A percentile compares a stretch with the other conserved stretches of the same genome.
phyloP scores from a whole-genome alignment of 2,888 invertebrate species.

The Miltochrista miniata region DNA sequence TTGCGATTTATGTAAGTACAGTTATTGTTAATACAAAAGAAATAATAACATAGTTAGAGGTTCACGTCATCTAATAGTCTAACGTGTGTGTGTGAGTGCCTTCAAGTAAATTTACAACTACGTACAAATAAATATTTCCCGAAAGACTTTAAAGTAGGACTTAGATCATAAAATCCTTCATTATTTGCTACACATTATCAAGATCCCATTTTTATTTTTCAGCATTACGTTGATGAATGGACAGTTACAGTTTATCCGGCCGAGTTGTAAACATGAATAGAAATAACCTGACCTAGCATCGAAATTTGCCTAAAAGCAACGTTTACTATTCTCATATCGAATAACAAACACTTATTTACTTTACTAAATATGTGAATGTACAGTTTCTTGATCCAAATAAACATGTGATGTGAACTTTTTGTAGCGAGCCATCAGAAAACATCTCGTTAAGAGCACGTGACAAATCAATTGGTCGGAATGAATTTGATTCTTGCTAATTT shows the following conservation, averaged over 20 bases:
- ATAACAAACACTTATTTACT: slow-evolving; percentile 19
- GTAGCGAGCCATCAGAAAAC: slow-evolving; percentile 18
- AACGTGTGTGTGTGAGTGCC: background rate
- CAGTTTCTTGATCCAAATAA: slow-evolving; percentile 33
- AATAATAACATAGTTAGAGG: too few species aligned
- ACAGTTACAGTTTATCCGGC: slow-evolving; percentile 8
- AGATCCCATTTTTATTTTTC: slow-evolving; percentile 14
- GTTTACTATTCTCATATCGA: slow-evolving; percentile 14
- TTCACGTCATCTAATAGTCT: background rate
- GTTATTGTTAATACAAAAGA: too few species aligned
- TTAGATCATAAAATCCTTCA: slow-evolving; percentile 33
- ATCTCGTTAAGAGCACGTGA: slow-evolving; percentile 32
- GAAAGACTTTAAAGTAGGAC: slow-evolving; percentile 23
- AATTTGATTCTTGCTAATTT: slow-evolving; percentile 25
- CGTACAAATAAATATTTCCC: too few species aligned
- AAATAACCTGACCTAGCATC: slow-evolving; percentile 1
- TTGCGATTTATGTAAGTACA: too few species aligned
- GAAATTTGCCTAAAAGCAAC: slow-evolving; percentile 14
- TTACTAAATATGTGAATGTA: slow-evolving; percentile 29
- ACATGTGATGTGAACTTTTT: slow-evolving; percentile 23
- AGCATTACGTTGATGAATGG: slow-evolving; percentile 7
- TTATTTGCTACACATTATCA: slow-evolving; percentile 31
- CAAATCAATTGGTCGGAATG: slow-evolving; percentile 22
- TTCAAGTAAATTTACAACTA: too few species aligned
- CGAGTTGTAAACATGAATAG: slow-evolving; percentile 11